phyloP scores from a whole-genome alignment of 1,140 invertebrate species.

The Zaprionus davidi region DNA sequence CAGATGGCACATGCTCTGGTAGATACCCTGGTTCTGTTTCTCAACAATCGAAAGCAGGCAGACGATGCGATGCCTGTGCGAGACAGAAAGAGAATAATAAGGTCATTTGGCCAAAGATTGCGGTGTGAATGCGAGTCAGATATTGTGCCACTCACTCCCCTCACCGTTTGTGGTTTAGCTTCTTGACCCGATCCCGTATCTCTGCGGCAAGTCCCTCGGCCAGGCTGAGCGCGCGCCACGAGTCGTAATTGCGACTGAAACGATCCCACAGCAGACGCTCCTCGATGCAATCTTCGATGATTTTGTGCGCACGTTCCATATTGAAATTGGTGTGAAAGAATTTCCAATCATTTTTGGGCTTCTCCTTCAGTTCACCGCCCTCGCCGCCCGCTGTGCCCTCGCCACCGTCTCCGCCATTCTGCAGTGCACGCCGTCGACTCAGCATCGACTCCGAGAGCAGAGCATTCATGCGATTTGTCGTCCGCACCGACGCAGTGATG shows the following conservation, averaged over 20 bases:
- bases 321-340: conserved; percentile 83
- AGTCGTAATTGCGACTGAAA: conserved; percentile 80
- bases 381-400: conserved; percentile 23
- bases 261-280: conserved; percentile 82
- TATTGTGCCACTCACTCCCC: conserved; percentile 2
- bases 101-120: conserved; percentile 15
- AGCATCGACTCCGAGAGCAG: conserved; percentile 80
- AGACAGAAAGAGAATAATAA: neutral
- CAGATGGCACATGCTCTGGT: conserved; percentile 74
- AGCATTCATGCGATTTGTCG: conserved; percentile 83
- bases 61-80: conserved; percentile 73
- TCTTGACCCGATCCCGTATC: conserved; percentile 78
- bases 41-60: conserved; percentile 79
- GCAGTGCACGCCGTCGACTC: conserved; percentile 59
- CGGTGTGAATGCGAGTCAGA: neutral
- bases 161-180: conserved; percentile 78
- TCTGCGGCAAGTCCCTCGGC: conserved; percentile 74
- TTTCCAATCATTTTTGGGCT: conserved; percentile 77
- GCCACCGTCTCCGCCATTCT: conserved; percentile 46
- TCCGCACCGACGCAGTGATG: conserved; percentile 81
- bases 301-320: conserved; percentile 79
- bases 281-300: conserved; percentile 79
- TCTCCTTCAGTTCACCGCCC: conserved; percentile 55
- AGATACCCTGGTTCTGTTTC: conserved; percentile 80
- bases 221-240: conserved; percentile 77